These are phyloP conservation scores for Eretmochelys imbricata DNA, from an alignment of 2,113 vertebrate genomes.

Conservation along the genomic window DNA sequence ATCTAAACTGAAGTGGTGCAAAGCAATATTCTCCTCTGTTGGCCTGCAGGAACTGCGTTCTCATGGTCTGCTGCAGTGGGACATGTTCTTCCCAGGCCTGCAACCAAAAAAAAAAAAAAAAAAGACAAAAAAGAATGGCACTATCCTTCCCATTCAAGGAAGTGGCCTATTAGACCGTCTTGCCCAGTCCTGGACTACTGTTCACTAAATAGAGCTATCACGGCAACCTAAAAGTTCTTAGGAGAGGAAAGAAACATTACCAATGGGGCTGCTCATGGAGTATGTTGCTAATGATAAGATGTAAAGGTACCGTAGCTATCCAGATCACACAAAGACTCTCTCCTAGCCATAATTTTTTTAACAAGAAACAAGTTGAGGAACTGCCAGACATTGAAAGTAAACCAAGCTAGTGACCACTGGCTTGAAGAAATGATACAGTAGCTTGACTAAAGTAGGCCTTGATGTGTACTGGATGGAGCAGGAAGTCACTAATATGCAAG, in stretches of 20 bases:
- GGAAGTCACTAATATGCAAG: not conserved
- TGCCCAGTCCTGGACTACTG: not conserved
- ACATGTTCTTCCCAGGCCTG: not conserved
- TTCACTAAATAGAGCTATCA: not conserved
- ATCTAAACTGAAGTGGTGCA: not conserved
- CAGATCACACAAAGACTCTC: not conserved
- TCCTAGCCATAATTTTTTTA: not conserved
- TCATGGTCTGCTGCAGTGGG: not conserved
- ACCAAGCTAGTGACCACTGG: not conserved
- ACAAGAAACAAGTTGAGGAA: not conserved
- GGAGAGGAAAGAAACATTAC: not conserved
- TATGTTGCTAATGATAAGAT: not conserved
- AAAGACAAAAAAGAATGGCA: not conserved
- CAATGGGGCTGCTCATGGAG: not conserved
- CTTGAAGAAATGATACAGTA: not conserved
- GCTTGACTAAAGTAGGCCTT: not conserved
- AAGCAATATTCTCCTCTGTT: not conserved
- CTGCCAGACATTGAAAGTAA: not conserved
- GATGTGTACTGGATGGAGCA: not conserved
- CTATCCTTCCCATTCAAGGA: no score
- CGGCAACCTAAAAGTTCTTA: not conserved
- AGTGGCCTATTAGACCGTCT: no score
- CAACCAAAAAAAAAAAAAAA: not conserved
- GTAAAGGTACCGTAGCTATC: not conserved
- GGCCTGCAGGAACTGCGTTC: not conserved